A percentile compares a stretch with the other conserved stretches of the same genome.
Conservation (phyloP, 2,888 invertebrate genomes). For the Ennomos quercinarius region DNA sequence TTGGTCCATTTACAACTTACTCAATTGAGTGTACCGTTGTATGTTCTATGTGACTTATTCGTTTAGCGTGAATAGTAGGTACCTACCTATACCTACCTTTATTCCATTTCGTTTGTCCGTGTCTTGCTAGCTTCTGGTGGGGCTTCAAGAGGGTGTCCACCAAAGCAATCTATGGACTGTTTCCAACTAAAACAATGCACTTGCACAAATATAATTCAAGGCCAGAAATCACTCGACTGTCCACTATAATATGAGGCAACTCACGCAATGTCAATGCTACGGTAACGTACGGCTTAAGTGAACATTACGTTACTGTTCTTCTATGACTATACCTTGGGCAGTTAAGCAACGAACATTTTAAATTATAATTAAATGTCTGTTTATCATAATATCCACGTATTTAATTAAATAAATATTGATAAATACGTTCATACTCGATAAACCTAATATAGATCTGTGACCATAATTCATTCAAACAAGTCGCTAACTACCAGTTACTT, state of each 20-base stretch:
- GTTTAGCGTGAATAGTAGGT: too few species aligned
- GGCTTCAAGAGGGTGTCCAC: not conserved
- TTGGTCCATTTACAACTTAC: too few species aligned
- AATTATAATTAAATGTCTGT: not conserved
- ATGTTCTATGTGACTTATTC: too few species aligned
- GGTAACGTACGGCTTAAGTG: constrained; percentile 14
- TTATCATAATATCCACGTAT: not conserved
- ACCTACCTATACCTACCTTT: too few species aligned
- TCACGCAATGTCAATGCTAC: constrained; percentile 43
- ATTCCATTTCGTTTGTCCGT: too few species aligned
- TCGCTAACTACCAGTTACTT: too few species aligned
- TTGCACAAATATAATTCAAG: constrained; percentile 37
- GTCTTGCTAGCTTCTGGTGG: too few species aligned
- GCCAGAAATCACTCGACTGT: constrained; percentile 36
- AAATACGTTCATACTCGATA: too few species aligned
- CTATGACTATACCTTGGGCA: constrained; percentile 3
- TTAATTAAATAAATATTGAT: too few species aligned
- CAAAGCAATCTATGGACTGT: constrained; percentile 13
- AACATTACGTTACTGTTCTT: constrained; percentile 23
- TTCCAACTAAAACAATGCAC: constrained; percentile 27
- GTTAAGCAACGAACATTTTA: constrained; percentile 6
- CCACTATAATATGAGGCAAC: constrained; percentile 35
- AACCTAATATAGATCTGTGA: too few species aligned
- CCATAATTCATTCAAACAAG: too few species aligned
- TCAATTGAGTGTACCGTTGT: too few species aligned